A percentile compares a stretch with the other conserved stretches of the same genome.
These are phyloP conservation scores for Tricholaema leucomelas DNA, from an alignment of 2,113 vertebrate species.

Conservation along the genomic window DNA sequence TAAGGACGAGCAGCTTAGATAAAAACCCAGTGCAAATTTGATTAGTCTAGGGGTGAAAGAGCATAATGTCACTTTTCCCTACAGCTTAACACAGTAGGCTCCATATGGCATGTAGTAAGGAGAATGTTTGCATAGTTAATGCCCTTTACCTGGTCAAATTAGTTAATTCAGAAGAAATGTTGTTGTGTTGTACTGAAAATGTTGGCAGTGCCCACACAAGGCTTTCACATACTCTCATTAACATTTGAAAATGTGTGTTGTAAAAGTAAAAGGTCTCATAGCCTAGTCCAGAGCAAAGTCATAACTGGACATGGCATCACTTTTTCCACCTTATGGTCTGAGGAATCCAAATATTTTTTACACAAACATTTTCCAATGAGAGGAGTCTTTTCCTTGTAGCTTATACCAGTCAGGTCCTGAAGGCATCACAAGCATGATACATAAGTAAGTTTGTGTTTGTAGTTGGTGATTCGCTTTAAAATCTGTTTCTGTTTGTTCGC, in stretches of 20 bases:
- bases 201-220: neutral
- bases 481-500: neutral
- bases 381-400: neutral
- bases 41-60: neutral
- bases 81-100: neutral
- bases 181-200: neutral
- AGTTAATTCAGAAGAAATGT: neutral
- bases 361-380: neutral
- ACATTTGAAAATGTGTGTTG: neutral
- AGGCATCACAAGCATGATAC: neutral
- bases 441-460: neutral
- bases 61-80: neutral
- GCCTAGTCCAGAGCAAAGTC: neutral
- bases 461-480: neutral
- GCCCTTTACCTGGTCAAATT: neutral
- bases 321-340: neutral
- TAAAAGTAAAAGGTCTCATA: neutral
- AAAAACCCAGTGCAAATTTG: fast-evolving
- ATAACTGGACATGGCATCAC: neutral
- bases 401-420: neutral
- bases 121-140: neutral
- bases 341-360: neutral
- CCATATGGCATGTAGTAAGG: neutral
- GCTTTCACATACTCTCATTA: neutral
- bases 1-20: neutral